A percentile compares a stretch with the other conserved stretches of the same genome.
phyloP scores from a whole-genome alignment of 1,140 invertebrate species.

The Proctacanthus coquilletti region DNA sequence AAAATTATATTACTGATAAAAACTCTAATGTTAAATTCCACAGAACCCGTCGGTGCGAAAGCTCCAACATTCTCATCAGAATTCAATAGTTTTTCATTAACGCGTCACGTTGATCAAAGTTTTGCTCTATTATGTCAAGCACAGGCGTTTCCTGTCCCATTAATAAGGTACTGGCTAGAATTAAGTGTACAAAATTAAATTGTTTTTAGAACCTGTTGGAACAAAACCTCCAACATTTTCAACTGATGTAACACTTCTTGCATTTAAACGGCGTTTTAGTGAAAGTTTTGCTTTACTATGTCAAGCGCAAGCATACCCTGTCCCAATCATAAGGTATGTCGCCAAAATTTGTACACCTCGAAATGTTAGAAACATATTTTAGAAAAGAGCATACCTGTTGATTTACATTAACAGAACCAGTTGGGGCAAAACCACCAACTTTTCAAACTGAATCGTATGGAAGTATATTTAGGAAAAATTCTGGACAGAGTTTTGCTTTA shows the following conservation, averaged over 20 bases:
- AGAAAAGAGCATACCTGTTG: neutral
- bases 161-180: conserved; percentile 39
- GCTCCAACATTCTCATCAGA: conserved; percentile 43
- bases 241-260: conserved; percentile 48
- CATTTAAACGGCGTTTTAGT: conserved; percentile 35
- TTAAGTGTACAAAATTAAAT: conserved; percentile 7
- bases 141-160: conserved; percentile 57
- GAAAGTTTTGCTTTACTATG: conserved; percentile 50
- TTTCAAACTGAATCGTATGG: conserved; percentile 40
- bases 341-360: no score
- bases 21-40: conserved; percentile 6
- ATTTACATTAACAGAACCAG: conserved; percentile 37
- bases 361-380: no score
- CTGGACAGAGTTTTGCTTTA: conserved; percentile 34
- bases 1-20: no score
- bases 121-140: conserved; percentile 54
- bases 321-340: conserved; percentile 56
- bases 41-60: conserved; percentile 51
- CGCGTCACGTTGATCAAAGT: conserved; percentile 25
- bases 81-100: conserved; percentile 35
- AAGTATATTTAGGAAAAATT: conserved; percentile 32
- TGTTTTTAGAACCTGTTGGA: conserved; percentile 48
- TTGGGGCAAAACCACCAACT: conserved; percentile 47
- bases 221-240: conserved; percentile 51
- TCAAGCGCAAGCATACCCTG: conserved; percentile 56